Evolutionary conservation across 1,140 invertebrate genomes (phyloP), one percentile per base, ranked within the genome.

Genomic region (Propsilocerus akamusi): DNA sequence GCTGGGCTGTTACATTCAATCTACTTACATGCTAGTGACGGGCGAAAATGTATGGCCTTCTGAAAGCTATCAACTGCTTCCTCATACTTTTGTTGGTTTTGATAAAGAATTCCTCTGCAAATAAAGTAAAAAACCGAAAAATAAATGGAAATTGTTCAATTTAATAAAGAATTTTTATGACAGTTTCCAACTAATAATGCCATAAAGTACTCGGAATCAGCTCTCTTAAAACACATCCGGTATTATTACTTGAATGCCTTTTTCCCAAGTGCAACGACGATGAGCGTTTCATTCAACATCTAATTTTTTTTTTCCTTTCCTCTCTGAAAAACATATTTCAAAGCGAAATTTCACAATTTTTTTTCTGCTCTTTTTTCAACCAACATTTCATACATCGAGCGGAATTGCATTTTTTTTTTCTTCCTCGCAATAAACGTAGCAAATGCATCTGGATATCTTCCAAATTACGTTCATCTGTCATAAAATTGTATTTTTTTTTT

Each of bases 11-110:
- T 25, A 47, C 25, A 32, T 41, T 41, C 20, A 6, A 7, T 17
- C 34, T 52, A 86, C 88, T 89, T 75, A 97, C 92, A 76, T 64
- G 92, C 90, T 68, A 97, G 75, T 53, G 88, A 87, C 47, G 92
- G 91, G 65, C 94, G 77, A 68, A 86, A 97, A 62, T 89, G 80
- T 60, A 97, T 94, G 26, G 94, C 93, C 51, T 80, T 76, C 65
- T 88, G 80, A 68, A 96, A 97, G 67, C 86, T 92, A 61, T 84
- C 75, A 55, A 97, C 81, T 41, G 93, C 91, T 63, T 93, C 86
- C 56, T 87, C 77, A 61, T 83, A 83, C 57, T 88, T 74, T 58
- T 83, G 81, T 69, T 88, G 81, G 55, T 90, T 86, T 71, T 96
- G 92, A 56, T 91, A 77, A 58, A 97, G 71, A 59, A 95, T 86